Conservation (phyloP, 2,113 vertebrate species). For the Leptosomus discolor region DNA sequence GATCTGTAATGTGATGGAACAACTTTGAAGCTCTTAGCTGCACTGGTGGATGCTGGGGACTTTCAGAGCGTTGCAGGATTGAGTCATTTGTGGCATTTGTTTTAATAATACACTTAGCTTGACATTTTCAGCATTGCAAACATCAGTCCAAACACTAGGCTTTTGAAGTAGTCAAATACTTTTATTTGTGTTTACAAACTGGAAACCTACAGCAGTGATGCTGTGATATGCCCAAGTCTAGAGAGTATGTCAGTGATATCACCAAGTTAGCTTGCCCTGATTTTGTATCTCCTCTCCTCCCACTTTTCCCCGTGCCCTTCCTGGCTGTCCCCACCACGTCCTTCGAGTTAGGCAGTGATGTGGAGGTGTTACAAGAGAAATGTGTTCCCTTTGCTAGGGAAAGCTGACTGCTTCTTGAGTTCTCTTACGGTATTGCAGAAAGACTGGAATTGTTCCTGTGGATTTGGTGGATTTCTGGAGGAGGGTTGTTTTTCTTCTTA, state of each 20-base stretch:
- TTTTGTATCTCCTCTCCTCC: not conserved
- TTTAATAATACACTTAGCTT: not conserved
- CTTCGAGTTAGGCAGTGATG: not conserved
- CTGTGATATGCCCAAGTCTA: not conserved
- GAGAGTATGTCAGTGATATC: fast-evolving
- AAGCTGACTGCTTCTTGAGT: not conserved
- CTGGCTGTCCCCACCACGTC: not conserved
- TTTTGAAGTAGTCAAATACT: not conserved
- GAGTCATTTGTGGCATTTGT: not conserved
- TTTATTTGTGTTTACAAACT: not conserved
- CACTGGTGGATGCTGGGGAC: not conserved
- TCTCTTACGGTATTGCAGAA: not conserved
- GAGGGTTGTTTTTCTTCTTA: not conserved
- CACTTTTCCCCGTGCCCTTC: not conserved
- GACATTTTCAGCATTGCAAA: not conserved
- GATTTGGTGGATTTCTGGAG: not conserved
- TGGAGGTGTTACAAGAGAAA: not conserved
- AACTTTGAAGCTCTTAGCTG: not conserved
- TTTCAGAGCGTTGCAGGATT: not conserved
- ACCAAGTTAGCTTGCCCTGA: not conserved
- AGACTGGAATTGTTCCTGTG: not conserved
- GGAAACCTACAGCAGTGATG: not conserved
- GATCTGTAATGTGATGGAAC: not conserved
- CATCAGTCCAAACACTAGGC: not conserved
- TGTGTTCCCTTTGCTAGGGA: not conserved